Base-by-base conservation (phyloP, 2,888 invertebrate species). In the Glaucopsyche alexis region DNA sequence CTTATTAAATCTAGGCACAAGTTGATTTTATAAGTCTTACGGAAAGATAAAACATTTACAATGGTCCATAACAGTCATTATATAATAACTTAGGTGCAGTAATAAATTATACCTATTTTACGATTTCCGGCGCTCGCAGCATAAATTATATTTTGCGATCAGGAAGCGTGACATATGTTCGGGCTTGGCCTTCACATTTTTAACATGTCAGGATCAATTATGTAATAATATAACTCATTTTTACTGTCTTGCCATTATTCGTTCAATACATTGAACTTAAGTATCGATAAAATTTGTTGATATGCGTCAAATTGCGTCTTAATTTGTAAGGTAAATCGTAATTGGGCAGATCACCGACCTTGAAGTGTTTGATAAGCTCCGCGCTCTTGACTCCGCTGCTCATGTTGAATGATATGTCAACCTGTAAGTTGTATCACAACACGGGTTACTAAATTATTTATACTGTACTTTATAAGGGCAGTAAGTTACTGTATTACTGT, bases 321-420 rank as follows among this genome's bases (percentile, higher is more conserved):
- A 55, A 45, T 71, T 2, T 16, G 19, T 49, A 11, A 16, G 7
- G 45, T 49, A 6, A 60, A 7, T 38, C 52, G 16, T 70, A 60
- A 8, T 42, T 16, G 9, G 42, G 67, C 7, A 19, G 40, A 50
- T 9, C 16, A 83, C 86, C 83, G 71, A 92, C 93, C 88, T 98
- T 97, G 86, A 96, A 99, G 81, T 96, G 96, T 90, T 97, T 98
- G 81, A 99, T 99, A 78, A 99, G 95, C 90, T 98, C 97, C 11
- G 99, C 99, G 81, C 99, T 99, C 93, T 97, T 97, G 66, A 99
- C 98, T 75, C 99, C 99, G 90, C 98, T 99, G 88, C 96, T 97
- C 97, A 99, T 99, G 93, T 99, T 99, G 94, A 99, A 99, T 83
- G 99, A 99, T 87, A 99, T 99, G 93, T 99, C 99, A 83, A 98